These are phyloP conservation scores for Nephrotoma guestfalica DNA, from an alignment of 2,888 invertebrate species.

Conservation along the genomic window DNA sequence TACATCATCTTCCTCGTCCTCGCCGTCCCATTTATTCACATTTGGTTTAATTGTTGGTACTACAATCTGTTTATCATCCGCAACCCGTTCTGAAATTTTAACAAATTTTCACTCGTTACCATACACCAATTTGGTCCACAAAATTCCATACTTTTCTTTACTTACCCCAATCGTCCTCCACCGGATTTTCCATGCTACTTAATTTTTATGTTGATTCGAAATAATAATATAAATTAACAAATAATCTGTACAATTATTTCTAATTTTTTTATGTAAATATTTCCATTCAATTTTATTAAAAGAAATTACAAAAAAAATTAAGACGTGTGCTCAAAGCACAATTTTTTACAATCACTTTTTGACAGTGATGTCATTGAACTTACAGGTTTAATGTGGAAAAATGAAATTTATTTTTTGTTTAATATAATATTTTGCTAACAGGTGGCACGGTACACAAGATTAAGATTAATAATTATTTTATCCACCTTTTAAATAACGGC, in stretches of 20 bases:
- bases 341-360: slow-evolving; percentile 1
- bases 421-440: neutral
- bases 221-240: neutral
- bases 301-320: slow-evolving; percentile 6
- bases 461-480: neutral
- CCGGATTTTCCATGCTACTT: slow-evolving; percentile 28
- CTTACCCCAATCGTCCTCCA: slow-evolving; percentile 54
- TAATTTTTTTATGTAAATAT: neutral
- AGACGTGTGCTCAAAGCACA: slow-evolving; percentile 10
- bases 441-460: neutral
- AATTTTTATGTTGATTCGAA: neutral
- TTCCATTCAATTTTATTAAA: neutral
- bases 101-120: neutral
- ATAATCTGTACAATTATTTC: neutral
- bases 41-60: slow-evolving; percentile 38
- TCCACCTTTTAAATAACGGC: neutral
- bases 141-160: neutral
- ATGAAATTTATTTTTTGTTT: neutral
- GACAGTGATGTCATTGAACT: neutral
- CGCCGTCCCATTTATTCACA: slow-evolving; percentile 73
- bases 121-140: neutral
- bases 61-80: slow-evolving; percentile 47
- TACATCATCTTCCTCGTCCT: slow-evolving; percentile 74
- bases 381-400: neutral
- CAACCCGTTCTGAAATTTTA: slow-evolving; percentile 24